phyloP scores from a whole-genome alignment of 2,888 invertebrate genomes.

The Brachypalpus laphriformis region DNA sequence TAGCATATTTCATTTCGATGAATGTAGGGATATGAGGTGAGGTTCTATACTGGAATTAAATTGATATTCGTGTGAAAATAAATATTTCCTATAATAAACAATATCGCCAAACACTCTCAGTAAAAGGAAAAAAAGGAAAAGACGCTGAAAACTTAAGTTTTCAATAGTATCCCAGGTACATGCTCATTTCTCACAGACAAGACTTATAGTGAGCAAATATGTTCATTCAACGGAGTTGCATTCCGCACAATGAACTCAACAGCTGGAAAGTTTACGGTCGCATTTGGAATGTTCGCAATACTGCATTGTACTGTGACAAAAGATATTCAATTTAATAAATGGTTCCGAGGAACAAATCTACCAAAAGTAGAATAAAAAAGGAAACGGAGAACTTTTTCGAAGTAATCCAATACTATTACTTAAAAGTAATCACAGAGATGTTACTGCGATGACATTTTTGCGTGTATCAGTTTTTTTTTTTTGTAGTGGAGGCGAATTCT shows the following conservation, averaged over 20 bases:
- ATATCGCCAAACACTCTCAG: background rate
- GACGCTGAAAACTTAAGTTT: too few species aligned
- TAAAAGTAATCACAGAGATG: constrained; percentile 23
- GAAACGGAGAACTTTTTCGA: constrained; percentile 22
- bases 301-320: constrained; percentile 29
- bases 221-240: background rate
- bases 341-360: background rate
- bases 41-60: background rate
- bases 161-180: background rate
- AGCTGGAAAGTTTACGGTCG: constrained; percentile 10
- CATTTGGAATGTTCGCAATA: constrained; percentile 11
- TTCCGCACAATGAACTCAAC: constrained; percentile 9
- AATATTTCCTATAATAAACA: background rate
- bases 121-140: background rate
- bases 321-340: constrained; percentile 38
- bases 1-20: background rate
- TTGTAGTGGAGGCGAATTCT: too few species aligned
- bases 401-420: constrained; percentile 58
- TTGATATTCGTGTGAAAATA: background rate
- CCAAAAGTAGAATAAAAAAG: background rate
- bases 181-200: background rate
- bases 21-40: background rate
- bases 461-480: too few species aligned
- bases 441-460: background rate
- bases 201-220: background rate